Conservation (phyloP, 2,797 vertebrate genomes). For the Gymnothorax javanicus region DNA sequence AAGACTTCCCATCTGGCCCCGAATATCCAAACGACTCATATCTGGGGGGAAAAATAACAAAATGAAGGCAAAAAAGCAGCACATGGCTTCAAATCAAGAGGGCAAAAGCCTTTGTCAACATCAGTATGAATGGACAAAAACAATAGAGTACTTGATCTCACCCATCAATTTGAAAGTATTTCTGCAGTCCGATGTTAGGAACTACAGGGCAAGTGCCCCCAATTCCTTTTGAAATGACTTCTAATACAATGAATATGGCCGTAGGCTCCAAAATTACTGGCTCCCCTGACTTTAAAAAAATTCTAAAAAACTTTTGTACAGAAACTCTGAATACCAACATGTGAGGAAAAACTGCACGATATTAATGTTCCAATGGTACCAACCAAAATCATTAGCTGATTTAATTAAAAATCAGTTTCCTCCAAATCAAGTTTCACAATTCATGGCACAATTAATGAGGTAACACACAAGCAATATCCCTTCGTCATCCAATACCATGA, state of each 20-base stretch:
- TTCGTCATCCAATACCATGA: too few species aligned
- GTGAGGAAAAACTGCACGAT: too few species aligned
- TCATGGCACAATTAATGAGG: too few species aligned
- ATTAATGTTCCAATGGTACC: too few species aligned
- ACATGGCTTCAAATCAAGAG: not conserved
- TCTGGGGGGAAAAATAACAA: slow-evolving; percentile 63
- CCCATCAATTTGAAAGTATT: not conserved
- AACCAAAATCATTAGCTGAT: too few species aligned
- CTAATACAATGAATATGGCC: not conserved
- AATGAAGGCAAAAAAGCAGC: not conserved
- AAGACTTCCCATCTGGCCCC: slow-evolving; percentile 70
- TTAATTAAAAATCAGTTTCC: too few species aligned
- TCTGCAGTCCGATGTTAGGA: not conserved
- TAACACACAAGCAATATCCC: too few species aligned
- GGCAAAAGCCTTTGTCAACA: not conserved
- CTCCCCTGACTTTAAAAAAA: too few species aligned
- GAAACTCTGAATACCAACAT: too few species aligned
- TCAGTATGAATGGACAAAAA: not conserved
- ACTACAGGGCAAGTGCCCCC: not conserved
- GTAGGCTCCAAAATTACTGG: too few species aligned
- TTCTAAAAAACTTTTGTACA: too few species aligned
- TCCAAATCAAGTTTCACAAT: too few species aligned
- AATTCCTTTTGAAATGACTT: not conserved
- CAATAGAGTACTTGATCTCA: not conserved
- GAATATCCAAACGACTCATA: slow-evolving; percentile 83